A percentile compares a stretch with the other conserved stretches of the same genome.
Conservation (phyloP, 1,140 invertebrate genomes). For the Doryteuthis pealeii region DNA sequence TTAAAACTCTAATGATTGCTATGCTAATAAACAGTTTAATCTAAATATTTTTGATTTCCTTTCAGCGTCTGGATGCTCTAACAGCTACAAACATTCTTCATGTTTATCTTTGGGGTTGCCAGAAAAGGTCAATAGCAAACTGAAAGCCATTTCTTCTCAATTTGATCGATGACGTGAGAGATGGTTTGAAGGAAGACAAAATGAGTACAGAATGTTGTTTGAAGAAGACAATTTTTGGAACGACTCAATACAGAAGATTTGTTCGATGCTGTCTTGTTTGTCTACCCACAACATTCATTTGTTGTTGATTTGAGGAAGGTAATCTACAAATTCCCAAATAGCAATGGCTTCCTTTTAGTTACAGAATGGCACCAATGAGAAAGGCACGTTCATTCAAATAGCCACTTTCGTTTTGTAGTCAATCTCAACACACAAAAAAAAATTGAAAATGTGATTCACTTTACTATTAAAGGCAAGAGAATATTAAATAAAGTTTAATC, state of each 20-base stretch:
- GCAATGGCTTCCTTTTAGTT: background rate
- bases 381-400: too few species aligned
- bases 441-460: too few species aligned
- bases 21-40: too few species aligned
- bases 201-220: background rate
- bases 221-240: background rate
- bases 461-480: too few species aligned
- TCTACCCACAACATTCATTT: background rate
- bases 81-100: slow-evolving; percentile 79
- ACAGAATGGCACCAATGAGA: too few species aligned
- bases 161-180: background rate
- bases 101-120: slow-evolving; percentile 71
- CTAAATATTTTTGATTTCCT: slow-evolving; percentile 31
- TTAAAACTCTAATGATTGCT: too few species aligned
- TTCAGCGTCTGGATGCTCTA: slow-evolving; percentile 70
- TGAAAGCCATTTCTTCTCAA: background rate
- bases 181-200: background rate
- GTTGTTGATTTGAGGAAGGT: background rate
- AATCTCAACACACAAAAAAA: too few species aligned
- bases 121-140: background rate
- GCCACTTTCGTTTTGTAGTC: too few species aligned
- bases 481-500: too few species aligned
- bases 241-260: background rate
- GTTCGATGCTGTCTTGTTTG: background rate
- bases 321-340: background rate